A percentile compares a stretch with the other conserved stretches of the same genome.
Conservation (phyloP, 2,797 vertebrate species). For the Arrhamphus sclerolepis region DNA sequence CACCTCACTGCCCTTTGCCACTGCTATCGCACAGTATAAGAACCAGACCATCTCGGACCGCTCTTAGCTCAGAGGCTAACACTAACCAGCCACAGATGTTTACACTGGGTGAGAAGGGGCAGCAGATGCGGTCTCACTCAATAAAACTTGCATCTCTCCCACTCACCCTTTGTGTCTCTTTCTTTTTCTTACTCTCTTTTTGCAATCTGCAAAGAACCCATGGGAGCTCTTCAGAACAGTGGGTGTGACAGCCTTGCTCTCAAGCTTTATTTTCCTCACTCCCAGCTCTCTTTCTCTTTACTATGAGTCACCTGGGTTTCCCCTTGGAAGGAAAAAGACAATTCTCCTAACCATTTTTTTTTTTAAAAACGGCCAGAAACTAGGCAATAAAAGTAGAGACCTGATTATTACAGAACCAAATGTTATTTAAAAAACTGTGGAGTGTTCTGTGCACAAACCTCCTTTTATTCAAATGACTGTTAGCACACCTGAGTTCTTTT, state of each 20-base stretch:
- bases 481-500: conserved; percentile 75
- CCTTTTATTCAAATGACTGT: conserved; percentile 58
- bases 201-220: conserved; percentile 65
- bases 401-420: conserved; percentile 38
- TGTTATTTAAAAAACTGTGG: conserved; percentile 40
- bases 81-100: conserved; percentile 87
- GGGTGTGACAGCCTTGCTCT: conserved; percentile 73
- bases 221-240: conserved; percentile 75
- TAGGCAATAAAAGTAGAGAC: conserved; percentile 31
- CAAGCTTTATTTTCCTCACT: conserved; percentile 68
- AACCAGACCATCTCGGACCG: conserved; percentile 85
- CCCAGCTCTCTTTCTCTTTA: conserved; percentile 53
- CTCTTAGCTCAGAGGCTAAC: conserved; percentile 85
- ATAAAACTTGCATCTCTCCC: conserved; percentile 81
- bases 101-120: conserved; percentile 77
- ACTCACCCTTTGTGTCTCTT: conserved; percentile 64
- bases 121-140: conserved; percentile 80
- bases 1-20: conserved; percentile 84
- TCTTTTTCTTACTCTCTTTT: conserved; percentile 61
- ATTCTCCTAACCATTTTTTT: conserved; percentile 44
- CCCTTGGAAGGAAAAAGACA: conserved; percentile 37
- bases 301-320: conserved; percentile 78
- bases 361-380: conserved; percentile 44
- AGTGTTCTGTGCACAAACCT: conserved; percentile 55
- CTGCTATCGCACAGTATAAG: conserved; percentile 80